Conservation (phyloP, 2,113 vertebrate species). For the Pachyramphus minor region DNA sequence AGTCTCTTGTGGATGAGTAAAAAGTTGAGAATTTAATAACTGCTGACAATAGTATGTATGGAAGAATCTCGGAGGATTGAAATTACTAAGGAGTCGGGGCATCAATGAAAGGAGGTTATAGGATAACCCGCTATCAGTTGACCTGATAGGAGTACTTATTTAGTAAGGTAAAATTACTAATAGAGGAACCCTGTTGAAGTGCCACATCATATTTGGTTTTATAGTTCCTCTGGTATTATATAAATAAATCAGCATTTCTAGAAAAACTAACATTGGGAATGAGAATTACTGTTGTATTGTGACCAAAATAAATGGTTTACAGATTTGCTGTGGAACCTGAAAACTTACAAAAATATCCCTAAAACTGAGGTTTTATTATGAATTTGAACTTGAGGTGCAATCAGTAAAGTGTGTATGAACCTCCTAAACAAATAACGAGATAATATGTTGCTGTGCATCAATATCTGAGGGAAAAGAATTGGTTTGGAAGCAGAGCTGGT, state of each 20-base stretch:
- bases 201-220: background rate
- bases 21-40: conserved; percentile 62
- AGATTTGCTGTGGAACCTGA: background rate
- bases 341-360: background rate
- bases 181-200: background rate
- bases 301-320: background rate
- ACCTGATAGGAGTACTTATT: conserved; percentile 8
- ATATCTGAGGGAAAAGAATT: background rate
- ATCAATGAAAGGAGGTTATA: background rate
- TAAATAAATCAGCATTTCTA: background rate
- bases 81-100: background rate
- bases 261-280: background rate
- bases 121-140: conserved; percentile 37
- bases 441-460: background rate
- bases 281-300: background rate
- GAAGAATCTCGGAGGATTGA: conserved; percentile 13
- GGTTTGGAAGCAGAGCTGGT: background rate
- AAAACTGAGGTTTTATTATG: background rate
- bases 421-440: background rate
- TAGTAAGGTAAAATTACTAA: conserved; percentile 21
- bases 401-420: background rate
- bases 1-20: conserved; percentile 52
- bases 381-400: background rate
- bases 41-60: conserved; percentile 27
- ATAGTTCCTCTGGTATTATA: background rate